phyloP scores from a whole-genome alignment of 2,113 vertebrate genomes.

The Falco punctatus region DNA sequence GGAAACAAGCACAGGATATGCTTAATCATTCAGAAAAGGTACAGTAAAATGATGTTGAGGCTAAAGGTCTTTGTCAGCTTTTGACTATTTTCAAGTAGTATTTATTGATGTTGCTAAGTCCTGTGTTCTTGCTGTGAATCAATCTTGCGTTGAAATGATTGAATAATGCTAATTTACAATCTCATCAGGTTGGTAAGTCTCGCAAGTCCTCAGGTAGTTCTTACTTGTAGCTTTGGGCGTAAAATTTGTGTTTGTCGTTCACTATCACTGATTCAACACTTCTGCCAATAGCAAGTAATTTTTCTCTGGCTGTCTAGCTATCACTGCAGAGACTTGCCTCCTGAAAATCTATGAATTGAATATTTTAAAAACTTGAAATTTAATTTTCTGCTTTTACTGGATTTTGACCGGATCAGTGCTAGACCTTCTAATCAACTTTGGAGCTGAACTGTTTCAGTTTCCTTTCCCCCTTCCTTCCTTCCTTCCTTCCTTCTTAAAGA shows the following conservation, averaged over 20 bases:
- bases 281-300: neutral
- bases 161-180: neutral
- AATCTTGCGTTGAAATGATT: neutral
- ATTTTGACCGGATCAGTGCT: neutral
- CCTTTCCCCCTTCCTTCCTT: neutral
- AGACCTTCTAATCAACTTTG: neutral
- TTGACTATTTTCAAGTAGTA: neutral
- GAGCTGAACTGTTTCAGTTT: neutral
- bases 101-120: neutral
- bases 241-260: neutral
- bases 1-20: constrained; percentile 92
- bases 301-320: neutral
- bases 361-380: neutral
- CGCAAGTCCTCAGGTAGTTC: neutral
- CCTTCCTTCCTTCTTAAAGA: neutral
- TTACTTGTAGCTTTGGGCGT: neutral
- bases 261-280: neutral
- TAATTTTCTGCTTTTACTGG: neutral
- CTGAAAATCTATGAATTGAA: neutral
- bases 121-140: neutral
- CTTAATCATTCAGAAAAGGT: constrained; percentile 97
- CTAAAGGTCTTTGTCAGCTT: neutral
- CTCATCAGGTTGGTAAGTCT: neutral
- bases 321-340: neutral
- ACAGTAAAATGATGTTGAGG: neutral